Conservation (phyloP, 2,888 invertebrate species). For the Phyllotreta cruciferae region DNA sequence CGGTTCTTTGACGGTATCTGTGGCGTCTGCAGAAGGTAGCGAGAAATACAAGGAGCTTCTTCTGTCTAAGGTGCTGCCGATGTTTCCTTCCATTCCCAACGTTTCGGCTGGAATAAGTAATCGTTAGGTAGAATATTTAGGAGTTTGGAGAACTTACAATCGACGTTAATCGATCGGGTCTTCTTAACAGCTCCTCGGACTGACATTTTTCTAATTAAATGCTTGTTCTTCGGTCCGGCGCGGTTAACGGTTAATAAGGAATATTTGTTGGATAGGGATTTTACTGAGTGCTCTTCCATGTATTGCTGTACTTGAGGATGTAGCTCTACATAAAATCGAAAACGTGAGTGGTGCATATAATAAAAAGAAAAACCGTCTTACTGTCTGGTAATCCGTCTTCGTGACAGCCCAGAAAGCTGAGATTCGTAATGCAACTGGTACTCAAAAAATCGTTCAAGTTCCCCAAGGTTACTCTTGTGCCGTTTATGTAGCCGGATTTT, state of each 20-base stretch:
- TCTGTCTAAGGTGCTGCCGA: slow-evolving; percentile 60
- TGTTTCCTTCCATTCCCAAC: slow-evolving; percentile 76
- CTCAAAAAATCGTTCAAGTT: slow-evolving; percentile 93
- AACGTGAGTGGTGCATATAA: too few species aligned
- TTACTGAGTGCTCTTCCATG: slow-evolving; percentile 83
- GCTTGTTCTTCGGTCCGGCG: slow-evolving; percentile 63
- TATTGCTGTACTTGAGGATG: slow-evolving; percentile 87
- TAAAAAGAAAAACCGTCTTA: slow-evolving; percentile 57
- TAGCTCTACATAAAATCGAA: slow-evolving; percentile 63
- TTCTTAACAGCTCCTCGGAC: slow-evolving; percentile 93
- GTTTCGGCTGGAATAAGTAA: slow-evolving; percentile 70
- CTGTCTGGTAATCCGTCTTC: slow-evolving; percentile 91
- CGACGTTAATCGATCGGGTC: slow-evolving; percentile 91
- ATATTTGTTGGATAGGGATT: slow-evolving; percentile 77
- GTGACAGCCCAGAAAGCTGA: slow-evolving; percentile 93
- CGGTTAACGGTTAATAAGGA: slow-evolving; percentile 69
- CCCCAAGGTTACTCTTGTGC: slow-evolving; percentile 97
- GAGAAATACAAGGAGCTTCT: slow-evolving; percentile 63
- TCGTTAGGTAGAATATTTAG: background rate
- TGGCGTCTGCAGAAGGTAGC: slow-evolving; percentile 59
- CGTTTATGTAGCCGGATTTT: slow-evolving; percentile 97
- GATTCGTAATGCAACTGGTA: slow-evolving; percentile 96
- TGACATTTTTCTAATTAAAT: slow-evolving; percentile 76
- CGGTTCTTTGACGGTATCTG: slow-evolving; percentile 50
- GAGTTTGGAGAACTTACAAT: slow-evolving; percentile 68